phyloP scores from a whole-genome alignment of 2,797 vertebrate species.

The Lophotriccus pileatus region DNA sequence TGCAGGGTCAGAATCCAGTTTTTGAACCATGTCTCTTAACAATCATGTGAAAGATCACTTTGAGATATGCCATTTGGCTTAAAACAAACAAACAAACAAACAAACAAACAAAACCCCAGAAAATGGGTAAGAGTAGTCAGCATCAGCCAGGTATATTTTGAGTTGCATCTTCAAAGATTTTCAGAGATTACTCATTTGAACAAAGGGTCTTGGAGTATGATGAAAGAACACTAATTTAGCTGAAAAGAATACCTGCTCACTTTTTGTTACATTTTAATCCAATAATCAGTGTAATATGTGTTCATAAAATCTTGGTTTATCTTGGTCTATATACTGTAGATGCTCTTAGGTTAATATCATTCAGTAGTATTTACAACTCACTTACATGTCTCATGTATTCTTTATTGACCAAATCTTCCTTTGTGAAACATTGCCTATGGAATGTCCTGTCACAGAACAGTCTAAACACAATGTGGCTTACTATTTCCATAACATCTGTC shows the following conservation, averaged over 20 bases:
- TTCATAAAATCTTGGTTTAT: slow-evolving; percentile 41
- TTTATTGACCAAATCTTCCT: slow-evolving; percentile 67
- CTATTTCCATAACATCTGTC: slow-evolving; percentile 79
- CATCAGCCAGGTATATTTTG: neutral
- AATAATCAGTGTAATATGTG: slow-evolving; percentile 15
- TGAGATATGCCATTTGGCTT: neutral
- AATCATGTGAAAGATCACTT: neutral
- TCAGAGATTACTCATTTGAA: neutral
- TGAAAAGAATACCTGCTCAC: neutral
- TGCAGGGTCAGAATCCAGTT: neutral
- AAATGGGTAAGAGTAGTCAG: neutral
- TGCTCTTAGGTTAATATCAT: neutral
- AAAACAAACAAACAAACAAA: neutral
- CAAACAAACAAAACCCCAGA: neutral
- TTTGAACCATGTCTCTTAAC: neutral
- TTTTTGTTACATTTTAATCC: slow-evolving; percentile 40
- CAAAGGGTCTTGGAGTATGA: neutral
- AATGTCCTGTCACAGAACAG: slow-evolving; percentile 58
- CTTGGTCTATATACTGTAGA: neutral
- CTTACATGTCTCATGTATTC: slow-evolving; percentile 52
- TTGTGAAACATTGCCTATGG: slow-evolving; percentile 61
- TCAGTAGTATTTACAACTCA: slow-evolving; percentile 63
- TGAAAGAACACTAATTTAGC: neutral
- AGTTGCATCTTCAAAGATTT: neutral
- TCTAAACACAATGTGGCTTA: slow-evolving; percentile 56